phyloP scores from a whole-genome alignment of 64 coral and sea anemone species.

The Catalaphyllia jardinei region DNA sequence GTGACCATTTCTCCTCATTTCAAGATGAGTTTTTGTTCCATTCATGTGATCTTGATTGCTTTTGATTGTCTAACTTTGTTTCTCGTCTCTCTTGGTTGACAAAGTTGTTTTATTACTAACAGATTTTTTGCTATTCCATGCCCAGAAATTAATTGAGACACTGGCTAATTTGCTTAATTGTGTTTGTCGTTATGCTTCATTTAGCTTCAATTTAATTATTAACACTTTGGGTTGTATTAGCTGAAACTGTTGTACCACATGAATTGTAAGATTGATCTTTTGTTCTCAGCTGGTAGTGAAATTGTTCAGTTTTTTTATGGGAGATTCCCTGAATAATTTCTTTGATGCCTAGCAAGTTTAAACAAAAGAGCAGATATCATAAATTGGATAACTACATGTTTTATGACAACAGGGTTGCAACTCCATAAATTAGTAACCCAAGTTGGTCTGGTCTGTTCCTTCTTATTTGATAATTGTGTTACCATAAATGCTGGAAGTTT shows the following conservation, averaged over 20 bases:
- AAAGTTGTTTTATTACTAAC: constrained; percentile 1
- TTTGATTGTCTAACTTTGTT: not conserved
- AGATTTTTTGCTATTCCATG: not conserved
- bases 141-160: not conserved
- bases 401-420: not conserved
- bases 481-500: too few relatives aligned
- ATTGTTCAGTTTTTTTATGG: constrained; percentile 9
- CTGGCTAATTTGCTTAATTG: not conserved
- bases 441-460: too few relatives aligned
- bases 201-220: not conserved
- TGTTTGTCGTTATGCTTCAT: not conserved
- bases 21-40: not conserved
- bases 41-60: not conserved
- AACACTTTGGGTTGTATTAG: not conserved
- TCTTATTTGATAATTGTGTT: too few relatives aligned
- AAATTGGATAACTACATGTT: not conserved
- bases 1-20: not conserved
- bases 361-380: not conserved
- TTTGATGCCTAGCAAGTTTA: not conserved
- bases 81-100: not conserved
- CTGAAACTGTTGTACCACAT: not conserved
- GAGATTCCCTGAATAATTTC: not conserved
- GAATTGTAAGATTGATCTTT: not conserved
- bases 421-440: too few relatives aligned
- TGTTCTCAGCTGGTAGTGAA: not conserved